A percentile compares a stretch with the other conserved stretches of the same genome.
These are phyloP conservation scores for Agapornis roseicollis DNA, from an alignment of 2,113 vertebrate genomes.

Conservation along the genomic window DNA sequence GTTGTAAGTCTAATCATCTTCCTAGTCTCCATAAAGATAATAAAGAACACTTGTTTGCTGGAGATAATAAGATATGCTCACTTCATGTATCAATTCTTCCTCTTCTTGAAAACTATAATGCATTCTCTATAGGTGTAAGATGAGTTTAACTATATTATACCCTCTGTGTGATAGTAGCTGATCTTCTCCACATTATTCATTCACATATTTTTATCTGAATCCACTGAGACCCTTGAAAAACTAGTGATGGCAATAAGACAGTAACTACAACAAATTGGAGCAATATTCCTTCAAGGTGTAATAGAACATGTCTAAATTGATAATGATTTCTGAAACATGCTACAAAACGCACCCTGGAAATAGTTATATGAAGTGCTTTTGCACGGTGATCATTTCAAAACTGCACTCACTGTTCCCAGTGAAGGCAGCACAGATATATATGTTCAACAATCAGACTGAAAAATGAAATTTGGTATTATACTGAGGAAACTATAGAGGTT, in stretches of 20 bases:
- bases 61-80: not conserved
- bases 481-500: not conserved
- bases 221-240: not conserved
- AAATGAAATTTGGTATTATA: not conserved
- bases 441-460: not conserved
- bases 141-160: not conserved
- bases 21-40: not conserved
- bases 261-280: not conserved
- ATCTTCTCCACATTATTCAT: not conserved
- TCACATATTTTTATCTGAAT: not conserved
- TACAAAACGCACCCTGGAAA: not conserved
- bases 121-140: not conserved
- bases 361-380: not conserved
- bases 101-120: slow-evolving; percentile 18
- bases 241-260: not conserved
- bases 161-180: not conserved
- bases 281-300: not conserved
- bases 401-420: not conserved
- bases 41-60: not conserved
- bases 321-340: not conserved
- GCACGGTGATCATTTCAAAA: not conserved
- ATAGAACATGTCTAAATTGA: not conserved
- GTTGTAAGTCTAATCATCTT: slow-evolving; percentile 3
- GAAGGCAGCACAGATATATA: not conserved
- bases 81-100: not conserved